A percentile compares a stretch with the other conserved stretches of the same genome.
Evolutionary conservation across 2,888 invertebrate genomes (phyloP).

Genomic region (Ceratothoa steindachneri): DNA sequence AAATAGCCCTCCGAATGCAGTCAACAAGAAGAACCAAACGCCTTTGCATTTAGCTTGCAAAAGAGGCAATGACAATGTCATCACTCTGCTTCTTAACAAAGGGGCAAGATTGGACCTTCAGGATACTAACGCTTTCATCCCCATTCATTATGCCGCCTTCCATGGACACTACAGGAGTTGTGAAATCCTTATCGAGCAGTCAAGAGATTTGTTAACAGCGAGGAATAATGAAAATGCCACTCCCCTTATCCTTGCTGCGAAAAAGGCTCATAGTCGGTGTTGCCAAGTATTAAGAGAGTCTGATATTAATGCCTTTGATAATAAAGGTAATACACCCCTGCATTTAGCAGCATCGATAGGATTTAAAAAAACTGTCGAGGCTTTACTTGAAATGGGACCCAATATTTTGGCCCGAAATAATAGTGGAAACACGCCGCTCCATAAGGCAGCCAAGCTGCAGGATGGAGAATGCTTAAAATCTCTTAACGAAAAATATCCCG

Average conservation of each 20-base stretch:
- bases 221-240: conserved; percentile 24
- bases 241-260: conserved; percentile 38
- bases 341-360: conserved; percentile 31
- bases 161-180: conserved; percentile 28
- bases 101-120: conserved; percentile 20
- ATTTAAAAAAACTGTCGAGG: conserved; percentile 21
- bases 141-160: conserved; percentile 32
- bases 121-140: conserved; percentile 22
- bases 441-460: conserved; percentile 20
- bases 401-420: conserved; percentile 11
- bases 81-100: conserved; percentile 17
- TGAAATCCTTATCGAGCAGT: conserved; percentile 17
- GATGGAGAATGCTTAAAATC: not conserved
- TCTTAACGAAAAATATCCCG: not conserved
- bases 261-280: conserved; percentile 25
- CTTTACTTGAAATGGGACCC: not conserved
- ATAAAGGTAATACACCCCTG: conserved; percentile 29
- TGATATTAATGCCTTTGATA: conserved; percentile 26
- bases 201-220: not conserved
- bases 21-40: conserved; percentile 30
- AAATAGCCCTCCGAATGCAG: conserved; percentile 15
- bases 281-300: conserved; percentile 21
- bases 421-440: conserved; percentile 26
- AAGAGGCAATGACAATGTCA: conserved; percentile 17
- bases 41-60: conserved; percentile 29